phyloP scores from a whole-genome alignment of 2,797 vertebrate species.

The Gobio occitaniae region DNA sequence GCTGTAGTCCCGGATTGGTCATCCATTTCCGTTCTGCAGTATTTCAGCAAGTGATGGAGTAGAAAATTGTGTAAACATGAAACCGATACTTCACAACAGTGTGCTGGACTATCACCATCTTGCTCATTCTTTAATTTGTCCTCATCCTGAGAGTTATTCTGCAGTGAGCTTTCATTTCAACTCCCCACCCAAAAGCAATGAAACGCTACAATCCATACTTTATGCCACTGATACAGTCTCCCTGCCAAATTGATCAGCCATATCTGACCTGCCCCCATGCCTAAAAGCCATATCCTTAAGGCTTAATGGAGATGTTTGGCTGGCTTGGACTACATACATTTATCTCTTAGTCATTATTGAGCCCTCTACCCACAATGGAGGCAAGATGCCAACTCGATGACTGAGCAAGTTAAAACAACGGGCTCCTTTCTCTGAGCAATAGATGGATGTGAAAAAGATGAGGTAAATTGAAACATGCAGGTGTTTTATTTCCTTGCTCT shows the following conservation, averaged over 20 bases:
- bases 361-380: not conserved
- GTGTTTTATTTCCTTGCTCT: not conserved
- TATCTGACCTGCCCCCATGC: slow-evolving; percentile 24
- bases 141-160: not conserved
- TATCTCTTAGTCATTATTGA: not conserved
- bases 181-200: not conserved
- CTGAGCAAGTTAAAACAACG: slow-evolving; percentile 12
- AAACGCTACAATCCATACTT: not conserved
- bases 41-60: not conserved
- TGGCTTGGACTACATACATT: not conserved
- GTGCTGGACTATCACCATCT: not conserved
- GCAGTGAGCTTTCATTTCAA: not conserved
- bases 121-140: not conserved
- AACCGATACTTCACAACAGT: not conserved
- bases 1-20: not conserved
- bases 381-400: not conserved
- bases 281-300: slow-evolving; percentile 24
- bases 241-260: not conserved
- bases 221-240: not conserved
- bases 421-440: not conserved
- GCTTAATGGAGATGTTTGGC: slow-evolving; percentile 11
- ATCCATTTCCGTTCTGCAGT: not conserved
- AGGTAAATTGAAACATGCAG: not conserved
- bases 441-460: not conserved
- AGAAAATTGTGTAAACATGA: not conserved